phyloP scores from a whole-genome alignment of 2,113 vertebrate species.

The Tiliqua scincoides region DNA sequence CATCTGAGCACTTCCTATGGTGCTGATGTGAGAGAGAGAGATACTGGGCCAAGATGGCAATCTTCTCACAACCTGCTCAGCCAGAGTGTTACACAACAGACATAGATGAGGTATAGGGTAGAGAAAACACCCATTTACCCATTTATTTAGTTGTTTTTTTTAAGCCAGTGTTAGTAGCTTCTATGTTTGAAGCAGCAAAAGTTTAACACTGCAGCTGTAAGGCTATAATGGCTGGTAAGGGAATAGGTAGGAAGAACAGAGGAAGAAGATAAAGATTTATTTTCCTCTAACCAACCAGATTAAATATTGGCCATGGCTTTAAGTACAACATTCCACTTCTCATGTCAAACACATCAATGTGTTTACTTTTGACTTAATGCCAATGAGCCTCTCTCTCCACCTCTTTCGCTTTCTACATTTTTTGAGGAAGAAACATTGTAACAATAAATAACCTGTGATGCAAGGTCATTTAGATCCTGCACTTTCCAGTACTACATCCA shows the following conservation, averaged over 20 bases:
- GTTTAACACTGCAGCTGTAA: not conserved
- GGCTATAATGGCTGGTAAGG: not conserved
- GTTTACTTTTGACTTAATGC: not conserved
- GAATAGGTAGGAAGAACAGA: not conserved
- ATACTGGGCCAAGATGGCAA: slow-evolving; percentile 20
- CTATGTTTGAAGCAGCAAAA: not conserved
- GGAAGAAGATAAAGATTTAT: not conserved
- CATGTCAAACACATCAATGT: not conserved
- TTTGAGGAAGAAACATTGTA: not conserved
- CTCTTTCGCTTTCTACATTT: not conserved
- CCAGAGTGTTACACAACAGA: not conserved
- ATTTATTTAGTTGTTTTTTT: not conserved
- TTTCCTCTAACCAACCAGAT: not conserved
- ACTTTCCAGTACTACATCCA: slow-evolving; percentile 2
- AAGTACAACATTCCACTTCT: not conserved
- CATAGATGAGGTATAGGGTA: not conserved
- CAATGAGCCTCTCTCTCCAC: not conserved
- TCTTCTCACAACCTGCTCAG: slow-evolving; percentile 4
- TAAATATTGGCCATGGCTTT: not conserved
- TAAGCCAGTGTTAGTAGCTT: not conserved
- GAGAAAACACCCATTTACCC: not conserved
- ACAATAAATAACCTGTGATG: not conserved
- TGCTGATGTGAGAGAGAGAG: not conserved
- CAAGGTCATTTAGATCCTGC: not conserved
- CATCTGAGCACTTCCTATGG: slow-evolving; percentile 1